A percentile compares a stretch with the other conserved stretches of the same genome.
phyloP scores from a whole-genome alignment of 37 sponge, comb jelly and placozoan species.

The Ephydatia muelleri region DNA sequence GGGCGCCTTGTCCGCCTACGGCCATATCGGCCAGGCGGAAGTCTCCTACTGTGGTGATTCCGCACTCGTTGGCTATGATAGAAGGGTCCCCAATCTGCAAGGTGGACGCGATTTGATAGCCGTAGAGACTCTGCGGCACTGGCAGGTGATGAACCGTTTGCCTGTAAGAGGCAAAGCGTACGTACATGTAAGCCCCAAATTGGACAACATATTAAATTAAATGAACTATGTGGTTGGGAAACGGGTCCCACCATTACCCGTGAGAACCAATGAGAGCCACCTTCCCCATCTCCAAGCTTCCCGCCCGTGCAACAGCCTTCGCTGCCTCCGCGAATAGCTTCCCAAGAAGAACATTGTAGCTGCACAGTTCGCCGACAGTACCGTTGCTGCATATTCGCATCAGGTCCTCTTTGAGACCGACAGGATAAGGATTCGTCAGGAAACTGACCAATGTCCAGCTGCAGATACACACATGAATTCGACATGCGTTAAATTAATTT shows the following conservation, averaged over 20 bases:
- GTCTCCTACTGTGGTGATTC: slow-evolving; percentile 76
- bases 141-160: slow-evolving; percentile 72
- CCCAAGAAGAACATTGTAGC: slow-evolving; percentile 58
- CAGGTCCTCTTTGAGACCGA: slow-evolving; percentile 48
- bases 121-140: slow-evolving; percentile 16
- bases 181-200: too few relatives aligned
- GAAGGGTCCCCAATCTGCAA: slow-evolving; percentile 75
- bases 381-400: slow-evolving; percentile 37
- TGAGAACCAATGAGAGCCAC: slow-evolving; percentile 67
- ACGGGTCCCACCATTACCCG: slow-evolving; percentile 26
- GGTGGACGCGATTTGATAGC: slow-evolving; percentile 44
- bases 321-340: slow-evolving; percentile 71
- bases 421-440: slow-evolving; percentile 57
- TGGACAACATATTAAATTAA: not conserved
- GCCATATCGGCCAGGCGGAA: slow-evolving; percentile 76
- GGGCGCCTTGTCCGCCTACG: slow-evolving; percentile 79
- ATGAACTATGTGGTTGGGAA: not conserved
- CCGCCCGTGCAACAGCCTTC: slow-evolving; percentile 3
- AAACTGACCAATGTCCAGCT: slow-evolving; percentile 15
- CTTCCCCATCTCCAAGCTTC: not conserved
- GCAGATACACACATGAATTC: not conserved
- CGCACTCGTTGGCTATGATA: slow-evolving; percentile 60
- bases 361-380: slow-evolving; percentile 44
- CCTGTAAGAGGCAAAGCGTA: slow-evolving; percentile 19
- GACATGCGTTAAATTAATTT: not conserved